These are phyloP conservation scores for Caenorhabditis drosophilae DNA, from an alignment of 2,888 invertebrate genomes.

Conservation along the genomic window DNA sequence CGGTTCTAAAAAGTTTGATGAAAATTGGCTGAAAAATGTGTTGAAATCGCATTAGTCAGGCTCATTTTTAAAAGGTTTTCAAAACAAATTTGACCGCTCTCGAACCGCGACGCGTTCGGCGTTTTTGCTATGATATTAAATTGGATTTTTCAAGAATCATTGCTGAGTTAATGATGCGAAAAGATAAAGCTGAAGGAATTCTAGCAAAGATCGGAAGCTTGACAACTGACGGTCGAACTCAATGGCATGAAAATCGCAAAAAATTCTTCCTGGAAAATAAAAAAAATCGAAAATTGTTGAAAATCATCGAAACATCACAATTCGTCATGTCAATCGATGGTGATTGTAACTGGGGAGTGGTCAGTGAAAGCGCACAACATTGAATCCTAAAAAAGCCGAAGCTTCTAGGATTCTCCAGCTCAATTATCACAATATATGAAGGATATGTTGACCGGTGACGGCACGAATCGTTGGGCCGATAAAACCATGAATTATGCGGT, in stretches of 20 bases:
- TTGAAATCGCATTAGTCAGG: too few relatives aligned
- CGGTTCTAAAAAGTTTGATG: too few relatives aligned
- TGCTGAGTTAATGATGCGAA: slow-evolving; percentile 52
- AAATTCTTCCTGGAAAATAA: slow-evolving; percentile 57
- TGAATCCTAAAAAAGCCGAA: background rate
- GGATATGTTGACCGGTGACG: slow-evolving; percentile 57
- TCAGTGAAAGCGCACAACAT: too few relatives aligned
- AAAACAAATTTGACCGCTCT: too few relatives aligned
- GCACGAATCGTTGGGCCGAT: slow-evolving; percentile 62
- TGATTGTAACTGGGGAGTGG: background rate
- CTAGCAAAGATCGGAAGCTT: slow-evolving; percentile 51
- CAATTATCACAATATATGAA: slow-evolving; percentile 32
- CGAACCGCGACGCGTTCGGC: too few relatives aligned
- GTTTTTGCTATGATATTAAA: too few relatives aligned
- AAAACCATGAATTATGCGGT: slow-evolving; percentile 62
- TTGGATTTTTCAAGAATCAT: slow-evolving; percentile 59
- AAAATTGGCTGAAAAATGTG: too few relatives aligned
- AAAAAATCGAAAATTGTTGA: slow-evolving; percentile 47
- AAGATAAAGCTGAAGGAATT: slow-evolving; percentile 41
- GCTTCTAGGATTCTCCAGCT: background rate
- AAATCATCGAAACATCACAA: slow-evolving; percentile 57
- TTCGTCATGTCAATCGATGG: slow-evolving; percentile 57
- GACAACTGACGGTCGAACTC: slow-evolving; percentile 55
- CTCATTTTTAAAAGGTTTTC: too few relatives aligned
- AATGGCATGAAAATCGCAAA: slow-evolving; percentile 56